Conservation (phyloP, 2,888 invertebrate species). For the Leptinotarsa peninsularis region DNA sequence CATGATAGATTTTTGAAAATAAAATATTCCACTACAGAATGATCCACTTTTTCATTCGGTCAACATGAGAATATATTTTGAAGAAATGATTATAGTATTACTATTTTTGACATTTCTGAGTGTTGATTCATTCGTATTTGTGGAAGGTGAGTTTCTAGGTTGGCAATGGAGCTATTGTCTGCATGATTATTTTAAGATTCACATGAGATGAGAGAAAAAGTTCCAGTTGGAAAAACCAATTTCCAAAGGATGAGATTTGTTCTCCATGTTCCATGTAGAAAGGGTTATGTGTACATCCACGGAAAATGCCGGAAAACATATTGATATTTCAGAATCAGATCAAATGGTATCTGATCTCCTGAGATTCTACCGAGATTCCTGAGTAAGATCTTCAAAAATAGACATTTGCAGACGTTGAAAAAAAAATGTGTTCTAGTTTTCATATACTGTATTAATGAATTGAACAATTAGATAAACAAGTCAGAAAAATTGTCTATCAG, state of each 20-base stretch:
- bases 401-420: no score
- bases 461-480: no score
- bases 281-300: not conserved
- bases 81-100: not conserved
- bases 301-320: not conserved
- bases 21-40: not conserved
- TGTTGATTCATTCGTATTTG: not conserved
- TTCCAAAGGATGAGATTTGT: not conserved
- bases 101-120: not conserved
- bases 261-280: not conserved
- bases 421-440: no score
- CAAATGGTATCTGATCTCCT: no score
- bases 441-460: no score
- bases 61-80: not conserved
- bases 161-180: not conserved
- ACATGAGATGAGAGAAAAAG: not conserved
- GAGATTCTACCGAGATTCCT: not conserved
- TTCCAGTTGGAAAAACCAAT: not conserved
- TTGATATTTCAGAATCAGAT: not conserved
- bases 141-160: not conserved
- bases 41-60: not conserved
- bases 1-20: no score
- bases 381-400: not conserved
- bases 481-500: no score
- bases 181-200: not conserved